A percentile compares a stretch with the other conserved stretches of the same genome.
Evolutionary conservation across 2,113 vertebrate genomes (phyloP).

Genomic region (Embiotoca jacksoni): DNA sequence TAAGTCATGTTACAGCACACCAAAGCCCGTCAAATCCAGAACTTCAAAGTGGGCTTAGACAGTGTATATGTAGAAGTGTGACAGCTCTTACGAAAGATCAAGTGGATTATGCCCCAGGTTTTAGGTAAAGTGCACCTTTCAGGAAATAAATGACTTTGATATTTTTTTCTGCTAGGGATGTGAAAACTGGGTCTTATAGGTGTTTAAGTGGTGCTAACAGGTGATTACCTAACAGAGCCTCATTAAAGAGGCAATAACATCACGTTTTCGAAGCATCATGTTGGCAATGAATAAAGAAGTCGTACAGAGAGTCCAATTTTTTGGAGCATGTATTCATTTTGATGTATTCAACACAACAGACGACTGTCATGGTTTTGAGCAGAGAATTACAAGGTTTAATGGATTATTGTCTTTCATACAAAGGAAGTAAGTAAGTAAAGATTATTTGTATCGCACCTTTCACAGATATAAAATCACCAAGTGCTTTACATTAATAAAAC

Average conservation of each 20-base stretch:
- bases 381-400: constrained; percentile 18
- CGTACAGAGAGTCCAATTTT: not conserved
- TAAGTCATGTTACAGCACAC: constrained; percentile 40
- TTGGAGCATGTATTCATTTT: not conserved
- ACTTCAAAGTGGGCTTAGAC: constrained; percentile 56
- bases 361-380: constrained; percentile 1
- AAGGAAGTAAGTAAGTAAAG: no score
- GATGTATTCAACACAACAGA: not conserved
- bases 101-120: constrained; percentile 42
- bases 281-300: not conserved
- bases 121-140: constrained; percentile 40
- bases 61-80: constrained; percentile 29
- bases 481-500: no score
- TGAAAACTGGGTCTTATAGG: not conserved
- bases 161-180: constrained; percentile 1
- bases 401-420: constrained; percentile 4
- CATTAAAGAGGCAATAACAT: not conserved
- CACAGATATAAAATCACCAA: no score
- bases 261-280: not conserved
- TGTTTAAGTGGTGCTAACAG: not conserved
- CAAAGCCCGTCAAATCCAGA: constrained; percentile 56
- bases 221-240: not conserved
- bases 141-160: constrained; percentile 24
- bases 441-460: no score
- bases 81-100: constrained; percentile 51